Evolutionary conservation across 1,140 invertebrate species (phyloP).

Genomic region (Apolygus lucorum): DNA sequence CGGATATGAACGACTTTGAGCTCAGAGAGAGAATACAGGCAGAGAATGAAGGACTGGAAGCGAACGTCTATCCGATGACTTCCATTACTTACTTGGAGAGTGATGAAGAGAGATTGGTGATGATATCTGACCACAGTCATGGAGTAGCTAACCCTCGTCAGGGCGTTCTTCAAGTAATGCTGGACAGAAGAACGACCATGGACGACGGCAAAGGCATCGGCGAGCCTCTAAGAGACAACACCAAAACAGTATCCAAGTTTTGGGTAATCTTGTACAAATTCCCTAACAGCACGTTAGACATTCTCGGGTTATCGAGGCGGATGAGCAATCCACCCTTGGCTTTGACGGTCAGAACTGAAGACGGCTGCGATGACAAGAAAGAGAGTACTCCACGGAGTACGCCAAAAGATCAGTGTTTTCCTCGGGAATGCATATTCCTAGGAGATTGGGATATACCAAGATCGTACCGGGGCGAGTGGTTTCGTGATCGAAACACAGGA

Average conservation of each 20-base stretch:
- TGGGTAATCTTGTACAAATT: slow-evolving; percentile 2
- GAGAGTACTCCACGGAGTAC: no score
- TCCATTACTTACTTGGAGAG: slow-evolving; percentile 15
- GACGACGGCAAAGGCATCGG: slow-evolving; percentile 25
- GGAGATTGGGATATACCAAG: no score
- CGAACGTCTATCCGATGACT: slow-evolving; percentile 25
- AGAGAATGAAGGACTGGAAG: no score
- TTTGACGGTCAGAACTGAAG: neutral
- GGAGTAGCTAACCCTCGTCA: slow-evolving; percentile 16
- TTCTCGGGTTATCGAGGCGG: neutral
- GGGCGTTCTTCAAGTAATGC: slow-evolving; percentile 24
- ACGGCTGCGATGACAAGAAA: no score
- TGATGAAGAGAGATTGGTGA: neutral
- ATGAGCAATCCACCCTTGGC: neutral
- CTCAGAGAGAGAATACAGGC: no score
- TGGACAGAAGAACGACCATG: slow-evolving; percentile 14
- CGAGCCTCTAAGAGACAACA: slow-evolving; percentile 18
- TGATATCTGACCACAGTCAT: slow-evolving; percentile 24
- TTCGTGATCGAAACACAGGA: no score
- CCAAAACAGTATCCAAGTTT: slow-evolving; percentile 9
- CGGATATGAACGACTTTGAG: no score
- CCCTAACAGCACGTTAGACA: neutral
- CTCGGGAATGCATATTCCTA: no score
- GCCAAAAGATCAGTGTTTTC: no score
- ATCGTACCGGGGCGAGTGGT: no score